Evolutionary conservation across 64 coral and sea anemone species (phyloP).

Genomic region (Cladopsammia gracilis): DNA sequence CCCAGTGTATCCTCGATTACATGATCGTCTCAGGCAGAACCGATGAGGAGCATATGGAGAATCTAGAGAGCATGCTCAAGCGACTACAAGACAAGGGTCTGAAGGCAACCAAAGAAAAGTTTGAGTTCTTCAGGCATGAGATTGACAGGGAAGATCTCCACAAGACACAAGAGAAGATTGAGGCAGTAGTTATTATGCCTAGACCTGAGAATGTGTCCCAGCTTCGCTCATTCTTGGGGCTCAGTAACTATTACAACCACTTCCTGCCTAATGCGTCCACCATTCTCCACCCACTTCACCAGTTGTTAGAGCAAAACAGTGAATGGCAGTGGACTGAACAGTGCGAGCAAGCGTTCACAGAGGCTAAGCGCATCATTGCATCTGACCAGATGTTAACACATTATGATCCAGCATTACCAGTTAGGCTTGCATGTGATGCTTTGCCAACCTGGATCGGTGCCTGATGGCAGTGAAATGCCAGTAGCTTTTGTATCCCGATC

Average conservation of each 20-base stretch:
- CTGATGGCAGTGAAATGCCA: slow-evolving; percentile 48
- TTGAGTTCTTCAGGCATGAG: slow-evolving; percentile 52
- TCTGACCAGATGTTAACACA: slow-evolving; percentile 59
- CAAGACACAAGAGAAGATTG: slow-evolving; percentile 60
- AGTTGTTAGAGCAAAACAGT: slow-evolving; percentile 31
- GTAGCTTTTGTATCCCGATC: slow-evolving; percentile 41
- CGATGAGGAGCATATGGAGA: slow-evolving; percentile 39
- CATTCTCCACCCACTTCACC: slow-evolving; percentile 51
- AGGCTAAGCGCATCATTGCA: slow-evolving; percentile 59
- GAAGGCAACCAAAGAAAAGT: slow-evolving; percentile 43
- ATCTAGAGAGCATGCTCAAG: slow-evolving; percentile 40
- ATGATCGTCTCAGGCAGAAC: too few relatives aligned
- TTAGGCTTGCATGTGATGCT: slow-evolving; percentile 63
- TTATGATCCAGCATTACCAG: slow-evolving; percentile 39
- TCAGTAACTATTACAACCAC: slow-evolving; percentile 55
- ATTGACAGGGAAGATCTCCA: slow-evolving; percentile 56
- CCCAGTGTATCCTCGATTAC: too few relatives aligned
- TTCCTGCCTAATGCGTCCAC: slow-evolving; percentile 54
- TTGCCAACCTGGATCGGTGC: slow-evolving; percentile 34
- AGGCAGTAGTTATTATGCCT: slow-evolving; percentile 32
- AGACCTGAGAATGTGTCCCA: slow-evolving; percentile 45
- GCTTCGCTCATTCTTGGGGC: slow-evolving; percentile 57
- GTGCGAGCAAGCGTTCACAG: slow-evolving; percentile 54
- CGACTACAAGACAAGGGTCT: slow-evolving; percentile 58
- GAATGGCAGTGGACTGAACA: slow-evolving; percentile 49